phyloP scores from a whole-genome alignment of 2,888 invertebrate species.

The Acronicta alni region DNA sequence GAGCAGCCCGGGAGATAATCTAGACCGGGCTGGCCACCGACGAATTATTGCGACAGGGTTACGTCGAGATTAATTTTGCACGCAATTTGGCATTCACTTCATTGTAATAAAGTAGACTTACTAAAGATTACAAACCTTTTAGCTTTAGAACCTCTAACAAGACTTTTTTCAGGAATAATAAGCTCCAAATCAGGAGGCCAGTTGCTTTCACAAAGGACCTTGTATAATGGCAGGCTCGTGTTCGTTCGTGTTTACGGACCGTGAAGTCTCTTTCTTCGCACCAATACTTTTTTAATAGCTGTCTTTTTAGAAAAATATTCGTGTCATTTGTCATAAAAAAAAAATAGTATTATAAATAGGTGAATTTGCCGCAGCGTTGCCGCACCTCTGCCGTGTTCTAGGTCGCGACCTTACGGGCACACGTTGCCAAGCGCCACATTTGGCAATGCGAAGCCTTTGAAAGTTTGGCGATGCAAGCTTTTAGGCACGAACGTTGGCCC shows the following conservation, averaged over 20 bases:
- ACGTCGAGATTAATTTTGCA: conserved; percentile 57
- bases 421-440: conserved; percentile 52
- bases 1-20: conserved; percentile 44
- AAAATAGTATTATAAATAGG: conserved; percentile 43
- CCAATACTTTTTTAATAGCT: conserved; percentile 48
- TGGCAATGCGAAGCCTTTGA: conserved; percentile 48
- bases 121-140: conserved; percentile 46
- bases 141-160: conserved; percentile 35
- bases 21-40: conserved; percentile 49
- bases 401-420: conserved; percentile 55
- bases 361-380: conserved; percentile 51
- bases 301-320: conserved; percentile 37
- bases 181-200: conserved; percentile 44
- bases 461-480: conserved; percentile 46
- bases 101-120: conserved; percentile 50
- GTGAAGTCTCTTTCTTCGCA: conserved; percentile 38
- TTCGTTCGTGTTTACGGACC: conserved; percentile 29
- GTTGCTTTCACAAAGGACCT: conserved; percentile 49
- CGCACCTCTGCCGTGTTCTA: conserved; percentile 55
- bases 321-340: conserved; percentile 34
- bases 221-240: conserved; percentile 45
- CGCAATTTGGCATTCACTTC: conserved; percentile 54
- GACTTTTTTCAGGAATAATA: conserved; percentile 43
- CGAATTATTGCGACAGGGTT: conserved; percentile 58
- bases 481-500: conserved; percentile 28